Evolutionary conservation across 2,797 vertebrate species (phyloP), one percentile per base, ranked within the genome.

Genomic region (Argentina silus): DNA sequence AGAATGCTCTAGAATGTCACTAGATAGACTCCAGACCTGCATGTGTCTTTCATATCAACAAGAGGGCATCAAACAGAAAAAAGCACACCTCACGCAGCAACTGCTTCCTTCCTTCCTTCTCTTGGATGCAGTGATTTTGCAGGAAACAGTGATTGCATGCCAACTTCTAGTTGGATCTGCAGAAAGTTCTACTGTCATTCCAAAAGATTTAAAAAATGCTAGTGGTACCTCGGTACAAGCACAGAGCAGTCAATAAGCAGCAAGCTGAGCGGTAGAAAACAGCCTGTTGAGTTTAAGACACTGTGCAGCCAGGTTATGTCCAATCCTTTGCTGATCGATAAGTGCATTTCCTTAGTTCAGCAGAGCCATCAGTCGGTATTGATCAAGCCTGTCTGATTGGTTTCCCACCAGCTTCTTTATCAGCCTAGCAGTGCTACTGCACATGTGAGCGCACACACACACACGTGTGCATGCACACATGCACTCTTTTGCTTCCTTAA

Each of bases 241-340:
- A 51, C 50, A 51, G 11, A 51, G 27, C 27, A 51, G 15, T 12
- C 15, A 11, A 11, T 51, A 51, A 11, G 1, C 48, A 50, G 7
- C 15, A 51, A 8, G 50, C 11, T 12, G 10, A 44, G 69, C 12
- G 27, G 27, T 4, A 21, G 51, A 11, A 4, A 43, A 53, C 12
- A 53, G 23, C 8, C 27, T 60, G 42, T 61, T 68, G 36, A 56
- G 15, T 47, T 0, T 12, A 42, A 27, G 59, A 61, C 23, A 61
- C 21, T 8, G 14, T 19, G n/a, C 60, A 43, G 27, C 14, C 47
- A 65, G 61, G 68, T 72, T 67, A 67, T 62, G 77, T 73, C 62
- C 55, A 71, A 59, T 19, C 56, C 71, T 60, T 50, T 36, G 0
- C 21, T 59, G 64, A 56, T 78, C 60, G 67, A 68, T 69, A 64